Base-by-base conservation (phyloP, 2,113 vertebrate genomes). In the Herpetotheres cachinnans region DNA sequence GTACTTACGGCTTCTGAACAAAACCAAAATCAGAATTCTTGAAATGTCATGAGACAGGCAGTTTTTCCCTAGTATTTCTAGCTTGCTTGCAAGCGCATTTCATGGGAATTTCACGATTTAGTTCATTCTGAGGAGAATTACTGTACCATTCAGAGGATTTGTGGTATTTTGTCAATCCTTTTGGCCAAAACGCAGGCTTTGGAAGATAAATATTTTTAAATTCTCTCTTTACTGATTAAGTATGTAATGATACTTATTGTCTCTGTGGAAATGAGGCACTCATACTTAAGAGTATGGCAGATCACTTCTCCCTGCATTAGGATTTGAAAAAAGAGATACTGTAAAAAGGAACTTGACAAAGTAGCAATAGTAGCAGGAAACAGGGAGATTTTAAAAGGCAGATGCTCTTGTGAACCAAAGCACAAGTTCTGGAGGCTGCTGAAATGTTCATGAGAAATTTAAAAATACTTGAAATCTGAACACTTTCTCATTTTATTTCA, bases 391-490 rank as follows among this genome's bases (percentile, higher is more conserved):
- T 95, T 69, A 42, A 95, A 93, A 93, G 63, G 46, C 96, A 93
- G 69, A 79, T 96, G 77, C 93, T 84, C 38, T 96, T 86, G 46
- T 86, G 85, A 91, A 93, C 73, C 29, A 58, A 96, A 90, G 67
- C 49, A 69, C 87, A 80, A 85, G 30, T 84, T 86, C n/a, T 94
- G 72, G 32, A 86, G 73, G 17, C 73, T 90, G 87, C 49, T 87
- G 78, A 93, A 95, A 83, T 7, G 50, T 86, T 93, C 26, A 63
- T 55, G 62, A 90, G 54, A 92, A 94, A 86, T 91, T 84, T 87
- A 40, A 94, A 96, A 90, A 89, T 87, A 79, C 81, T 97, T 95
- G 65, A 96, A 93, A 95, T 94, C 52, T 56, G 62, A 91, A 73
- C 54, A 86, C 54, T 95, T 95, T 93, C 66, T 94, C 27, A 72